A percentile compares a stretch with the other conserved stretches of the same genome.
Evolutionary conservation across 37 sponge, comb jelly and placozoan species (phyloP).

Genomic region (Halichondria panicea): DNA sequence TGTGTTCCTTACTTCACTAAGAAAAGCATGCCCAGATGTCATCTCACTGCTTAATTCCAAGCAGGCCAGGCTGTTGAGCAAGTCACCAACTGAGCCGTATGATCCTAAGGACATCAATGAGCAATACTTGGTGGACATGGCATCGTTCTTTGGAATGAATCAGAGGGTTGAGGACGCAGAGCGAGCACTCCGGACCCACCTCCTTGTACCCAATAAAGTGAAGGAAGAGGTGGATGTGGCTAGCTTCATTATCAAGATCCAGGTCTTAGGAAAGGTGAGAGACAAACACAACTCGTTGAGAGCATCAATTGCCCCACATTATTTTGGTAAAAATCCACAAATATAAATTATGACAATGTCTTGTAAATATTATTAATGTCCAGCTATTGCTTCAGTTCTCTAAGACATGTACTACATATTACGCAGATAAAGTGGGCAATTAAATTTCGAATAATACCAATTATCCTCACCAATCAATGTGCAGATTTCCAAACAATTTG

Average conservation of each 20-base stretch:
- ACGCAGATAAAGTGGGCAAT: no score
- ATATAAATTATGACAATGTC: no score
- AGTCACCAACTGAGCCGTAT: slow-evolving; percentile 22
- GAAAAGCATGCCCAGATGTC: slow-evolving; percentile 8
- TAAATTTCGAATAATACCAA: no score
- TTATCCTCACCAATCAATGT: no score
- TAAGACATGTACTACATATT: no score
- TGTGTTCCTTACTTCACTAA: slow-evolving; percentile 12
- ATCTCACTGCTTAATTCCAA: slow-evolving; percentile 3
- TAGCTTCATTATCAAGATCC: not conserved
- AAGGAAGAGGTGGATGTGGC: slow-evolving; percentile 37
- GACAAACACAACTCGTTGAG: not conserved
- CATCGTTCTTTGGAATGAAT: slow-evolving; percentile 11
- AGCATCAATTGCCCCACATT: not conserved
- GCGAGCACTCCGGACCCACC: slow-evolving; percentile 2
- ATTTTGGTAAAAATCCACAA: no score
- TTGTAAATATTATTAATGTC: no score
- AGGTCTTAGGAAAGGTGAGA: slow-evolving; percentile 4
- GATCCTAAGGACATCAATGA: slow-evolving; percentile 24
- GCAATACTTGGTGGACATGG: slow-evolving; percentile 31
- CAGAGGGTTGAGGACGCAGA: slow-evolving; percentile 2
- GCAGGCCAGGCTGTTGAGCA: slow-evolving; percentile 27
- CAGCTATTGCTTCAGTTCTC: no score
- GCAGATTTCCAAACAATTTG: slow-evolving; percentile 39
- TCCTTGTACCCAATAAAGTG: slow-evolving; percentile 25